phyloP scores from a whole-genome alignment of 2,888 invertebrate genomes.

The Chromoteleia sp. region DNA sequence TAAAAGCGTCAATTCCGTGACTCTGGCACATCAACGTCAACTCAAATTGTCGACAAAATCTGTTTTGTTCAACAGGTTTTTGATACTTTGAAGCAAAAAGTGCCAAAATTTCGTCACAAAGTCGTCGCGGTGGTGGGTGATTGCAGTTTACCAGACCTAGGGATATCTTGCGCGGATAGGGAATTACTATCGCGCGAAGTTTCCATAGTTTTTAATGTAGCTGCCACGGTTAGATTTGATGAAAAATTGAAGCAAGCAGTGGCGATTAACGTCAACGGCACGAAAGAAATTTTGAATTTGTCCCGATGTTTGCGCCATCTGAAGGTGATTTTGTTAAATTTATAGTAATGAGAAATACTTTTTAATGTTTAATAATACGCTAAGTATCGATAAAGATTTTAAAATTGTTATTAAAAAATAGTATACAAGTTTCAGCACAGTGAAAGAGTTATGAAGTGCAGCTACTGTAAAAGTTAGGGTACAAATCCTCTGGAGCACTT shows the following conservation, averaged over 20 bases:
- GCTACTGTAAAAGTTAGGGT: too few species aligned
- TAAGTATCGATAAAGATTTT: too few species aligned
- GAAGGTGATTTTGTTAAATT: constrained; percentile 85
- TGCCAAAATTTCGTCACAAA: constrained; percentile 88
- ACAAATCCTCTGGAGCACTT: too few species aligned
- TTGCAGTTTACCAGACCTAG: constrained; percentile 88
- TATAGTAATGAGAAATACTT: not conserved
- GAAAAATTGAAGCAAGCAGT: constrained; percentile 92
- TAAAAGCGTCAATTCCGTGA: too few species aligned
- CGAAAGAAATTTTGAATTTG: constrained; percentile 90
- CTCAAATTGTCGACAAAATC: too few species aligned
- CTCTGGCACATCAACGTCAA: too few species aligned
- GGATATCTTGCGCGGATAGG: constrained; percentile 87
- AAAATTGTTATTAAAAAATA: too few species aligned
- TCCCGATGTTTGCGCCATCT: constrained; percentile 90
- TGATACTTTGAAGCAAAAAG: constrained; percentile 85
- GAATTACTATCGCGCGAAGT: constrained; percentile 88
- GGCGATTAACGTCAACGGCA: constrained; percentile 92
- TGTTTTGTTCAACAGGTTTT: too few species aligned
- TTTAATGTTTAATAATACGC: too few species aligned
- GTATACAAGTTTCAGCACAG: too few species aligned
- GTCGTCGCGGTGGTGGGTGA: constrained; percentile 89
- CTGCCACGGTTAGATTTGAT: constrained; percentile 96
- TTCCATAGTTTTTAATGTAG: constrained; percentile 91
- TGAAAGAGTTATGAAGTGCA: too few species aligned